Conservation (phyloP, 2,113 vertebrate genomes). For the Lutjanus erythropterus region DNA sequence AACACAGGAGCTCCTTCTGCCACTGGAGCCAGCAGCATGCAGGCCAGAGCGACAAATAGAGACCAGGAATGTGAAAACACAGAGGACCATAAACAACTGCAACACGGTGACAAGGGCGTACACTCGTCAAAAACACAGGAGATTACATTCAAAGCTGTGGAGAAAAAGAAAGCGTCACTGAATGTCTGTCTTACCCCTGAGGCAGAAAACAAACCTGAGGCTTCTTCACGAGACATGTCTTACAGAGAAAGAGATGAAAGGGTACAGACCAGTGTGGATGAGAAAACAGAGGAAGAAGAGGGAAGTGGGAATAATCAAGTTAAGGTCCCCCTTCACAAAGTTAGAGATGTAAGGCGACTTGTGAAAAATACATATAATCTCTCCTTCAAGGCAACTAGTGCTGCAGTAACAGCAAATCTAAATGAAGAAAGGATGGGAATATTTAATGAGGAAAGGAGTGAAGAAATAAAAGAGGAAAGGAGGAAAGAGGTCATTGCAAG, state of each 20-base stretch:
- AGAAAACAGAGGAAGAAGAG: slow-evolving; percentile 64
- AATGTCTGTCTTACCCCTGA: slow-evolving; percentile 77
- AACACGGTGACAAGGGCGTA: slow-evolving; percentile 58
- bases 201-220: slow-evolving; percentile 59
- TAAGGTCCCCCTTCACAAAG: slow-evolving; percentile 85
- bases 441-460: slow-evolving; percentile 29
- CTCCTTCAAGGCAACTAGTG: slow-evolving; percentile 82
- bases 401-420: slow-evolving; percentile 32
- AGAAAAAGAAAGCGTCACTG: slow-evolving; percentile 80
- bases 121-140: slow-evolving; percentile 82
- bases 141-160: slow-evolving; percentile 71
- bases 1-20: slow-evolving; percentile 63
- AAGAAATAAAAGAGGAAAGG: slow-evolving; percentile 26
- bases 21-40: slow-evolving; percentile 50
- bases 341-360: slow-evolving; percentile 91
- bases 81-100: slow-evolving; percentile 72
- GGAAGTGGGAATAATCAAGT: slow-evolving; percentile 53
- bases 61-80: slow-evolving; percentile 64
- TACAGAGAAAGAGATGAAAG: slow-evolving; percentile 40
- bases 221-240: slow-evolving; percentile 37
- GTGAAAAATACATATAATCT: slow-evolving; percentile 92
- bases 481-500: not conserved
- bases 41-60: slow-evolving; percentile 69
- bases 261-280: slow-evolving; percentile 22
- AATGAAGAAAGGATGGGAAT: slow-evolving; percentile 18